These are phyloP conservation scores for Threskiornis aethiopicus DNA, from an alignment of 2,797 vertebrate species.

Conservation along the genomic window DNA sequence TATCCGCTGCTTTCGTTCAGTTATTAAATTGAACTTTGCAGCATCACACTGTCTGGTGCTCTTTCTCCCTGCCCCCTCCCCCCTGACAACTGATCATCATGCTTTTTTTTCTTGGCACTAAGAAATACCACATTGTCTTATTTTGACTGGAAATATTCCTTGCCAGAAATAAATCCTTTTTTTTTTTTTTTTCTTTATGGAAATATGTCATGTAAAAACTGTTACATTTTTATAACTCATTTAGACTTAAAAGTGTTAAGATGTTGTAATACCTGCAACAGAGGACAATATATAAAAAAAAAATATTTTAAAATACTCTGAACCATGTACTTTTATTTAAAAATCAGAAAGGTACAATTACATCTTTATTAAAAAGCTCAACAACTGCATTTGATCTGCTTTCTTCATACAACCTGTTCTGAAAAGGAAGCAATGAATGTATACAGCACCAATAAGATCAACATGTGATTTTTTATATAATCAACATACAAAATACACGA, in stretches of 20 bases:
- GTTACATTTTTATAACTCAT: background rate
- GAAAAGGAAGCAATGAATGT: background rate
- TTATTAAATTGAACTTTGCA: slow-evolving; percentile 33
- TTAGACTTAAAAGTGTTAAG: background rate
- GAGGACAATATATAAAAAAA: background rate
- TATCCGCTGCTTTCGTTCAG: background rate
- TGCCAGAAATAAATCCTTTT: background rate
- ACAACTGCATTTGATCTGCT: background rate
- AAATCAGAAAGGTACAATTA: background rate
- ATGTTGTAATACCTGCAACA: background rate
- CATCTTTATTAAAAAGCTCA: background rate
- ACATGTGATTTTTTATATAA: background rate
- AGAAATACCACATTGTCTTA: background rate
- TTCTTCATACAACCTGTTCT: background rate
- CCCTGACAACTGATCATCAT: background rate
- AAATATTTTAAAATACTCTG: background rate
- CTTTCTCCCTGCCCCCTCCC: background rate
- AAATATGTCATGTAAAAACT: background rate
- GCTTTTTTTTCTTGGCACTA: background rate
- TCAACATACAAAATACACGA: background rate
- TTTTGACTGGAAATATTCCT: background rate
- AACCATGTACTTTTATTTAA: background rate
- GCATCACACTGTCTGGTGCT: background rate
- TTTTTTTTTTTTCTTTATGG: background rate
- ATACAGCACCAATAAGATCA: background rate